Conservation (phyloP, 2,888 invertebrate species). For the Pseudoips prasinana region DNA sequence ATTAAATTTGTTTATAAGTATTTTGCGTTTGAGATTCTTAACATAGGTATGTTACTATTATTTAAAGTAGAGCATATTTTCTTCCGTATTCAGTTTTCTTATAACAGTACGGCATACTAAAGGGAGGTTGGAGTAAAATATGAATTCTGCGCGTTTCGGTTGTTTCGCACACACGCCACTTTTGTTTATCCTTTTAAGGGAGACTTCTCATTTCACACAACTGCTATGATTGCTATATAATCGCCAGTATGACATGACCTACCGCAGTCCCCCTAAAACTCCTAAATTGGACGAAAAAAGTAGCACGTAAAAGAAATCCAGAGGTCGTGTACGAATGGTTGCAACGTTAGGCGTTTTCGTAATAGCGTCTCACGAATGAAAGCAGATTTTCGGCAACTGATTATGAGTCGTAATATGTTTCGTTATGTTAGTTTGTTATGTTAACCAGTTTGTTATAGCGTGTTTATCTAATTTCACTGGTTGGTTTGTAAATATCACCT, state of each 20-base stretch:
- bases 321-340: constrained; percentile 46
- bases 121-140: constrained; percentile 71
- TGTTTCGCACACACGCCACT: constrained; percentile 79
- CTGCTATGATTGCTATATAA: constrained; percentile 77
- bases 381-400: constrained; percentile 64
- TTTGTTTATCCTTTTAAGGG: constrained; percentile 78
- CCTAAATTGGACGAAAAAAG: constrained; percentile 19
- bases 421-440: constrained; percentile 46
- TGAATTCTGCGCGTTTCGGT: constrained; percentile 72
- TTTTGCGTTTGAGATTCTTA: too few species aligned
- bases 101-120: constrained; percentile 43
- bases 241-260: constrained; percentile 51
- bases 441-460: constrained; percentile 40
- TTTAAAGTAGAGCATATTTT: constrained; percentile 39
- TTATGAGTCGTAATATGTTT: constrained; percentile 54
- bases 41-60: too few species aligned
- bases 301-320: constrained; percentile 24
- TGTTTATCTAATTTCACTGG: too few species aligned
- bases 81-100: constrained; percentile 33
- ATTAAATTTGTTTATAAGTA: too few species aligned
- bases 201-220: constrained; percentile 76
- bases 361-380: constrained; percentile 55
- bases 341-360: constrained; percentile 55
- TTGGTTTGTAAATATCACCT: too few species aligned
- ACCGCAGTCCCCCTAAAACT: constrained; percentile 25